These are phyloP conservation scores for Pandemis heparana DNA, from an alignment of 2,888 invertebrate genomes.

Conservation along the genomic window DNA sequence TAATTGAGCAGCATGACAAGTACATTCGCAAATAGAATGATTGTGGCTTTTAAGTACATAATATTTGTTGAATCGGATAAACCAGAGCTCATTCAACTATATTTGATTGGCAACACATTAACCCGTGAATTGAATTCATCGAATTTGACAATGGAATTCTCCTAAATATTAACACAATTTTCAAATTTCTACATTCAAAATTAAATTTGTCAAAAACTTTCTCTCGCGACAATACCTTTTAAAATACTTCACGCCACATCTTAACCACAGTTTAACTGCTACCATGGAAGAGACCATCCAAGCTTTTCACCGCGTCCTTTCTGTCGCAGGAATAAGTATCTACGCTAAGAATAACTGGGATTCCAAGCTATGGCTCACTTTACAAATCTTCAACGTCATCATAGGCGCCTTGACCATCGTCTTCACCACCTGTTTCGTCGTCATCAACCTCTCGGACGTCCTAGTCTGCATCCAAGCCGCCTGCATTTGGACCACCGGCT, in stretches of 20 bases:
- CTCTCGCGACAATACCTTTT: constrained; percentile 51
- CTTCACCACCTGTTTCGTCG: constrained; percentile 69
- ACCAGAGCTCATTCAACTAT: no score
- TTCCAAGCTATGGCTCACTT: constrained; percentile 61
- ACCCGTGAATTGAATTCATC: no score
- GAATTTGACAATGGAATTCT: no score
- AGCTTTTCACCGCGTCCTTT: constrained; percentile 66
- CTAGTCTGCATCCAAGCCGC: constrained; percentile 71
- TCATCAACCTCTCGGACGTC: constrained; percentile 57
- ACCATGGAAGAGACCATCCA: constrained; percentile 67
- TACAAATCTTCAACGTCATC: constrained; percentile 68
- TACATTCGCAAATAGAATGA: constrained; percentile 53
- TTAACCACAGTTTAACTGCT: constrained; percentile 49
- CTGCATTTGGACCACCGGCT: constrained; percentile 76
- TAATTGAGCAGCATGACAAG: constrained; percentile 49
- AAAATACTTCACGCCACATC: constrained; percentile 46
- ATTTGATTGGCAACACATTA: no score
- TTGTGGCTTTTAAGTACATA: background rate
- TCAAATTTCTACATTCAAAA: no score
- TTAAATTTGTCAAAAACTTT: constrained; percentile 22
- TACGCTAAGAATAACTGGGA: constrained; percentile 65
- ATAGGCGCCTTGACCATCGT: constrained; percentile 66
- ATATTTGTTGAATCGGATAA: background rate
- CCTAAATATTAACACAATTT: no score
- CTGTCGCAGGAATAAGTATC: constrained; percentile 68